These are phyloP conservation scores for Pygoscelis antarcticus DNA, from an alignment of 2,113 vertebrate genomes.

Conservation along the genomic window DNA sequence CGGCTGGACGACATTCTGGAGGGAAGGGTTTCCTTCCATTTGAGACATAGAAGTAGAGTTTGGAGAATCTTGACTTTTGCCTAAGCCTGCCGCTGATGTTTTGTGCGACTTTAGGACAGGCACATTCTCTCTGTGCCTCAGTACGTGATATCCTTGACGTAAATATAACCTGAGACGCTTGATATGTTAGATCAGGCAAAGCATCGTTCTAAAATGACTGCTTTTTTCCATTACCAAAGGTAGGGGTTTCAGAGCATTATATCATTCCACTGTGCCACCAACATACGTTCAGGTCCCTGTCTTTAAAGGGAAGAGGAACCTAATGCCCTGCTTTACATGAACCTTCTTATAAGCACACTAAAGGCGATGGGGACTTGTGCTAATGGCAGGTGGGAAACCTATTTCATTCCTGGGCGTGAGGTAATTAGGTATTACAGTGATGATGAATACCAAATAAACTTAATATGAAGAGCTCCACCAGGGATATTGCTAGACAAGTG, in stretches of 20 bases:
- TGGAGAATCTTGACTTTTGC: background rate
- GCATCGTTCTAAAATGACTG: background rate
- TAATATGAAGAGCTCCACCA: background rate
- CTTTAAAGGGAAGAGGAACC: background rate
- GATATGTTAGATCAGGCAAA: background rate
- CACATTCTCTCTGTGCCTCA: background rate
- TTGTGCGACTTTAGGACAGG: background rate
- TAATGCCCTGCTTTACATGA: background rate
- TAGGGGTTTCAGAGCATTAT: background rate
- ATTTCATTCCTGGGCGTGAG: background rate
- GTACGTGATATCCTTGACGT: background rate
- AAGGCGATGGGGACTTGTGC: background rate
- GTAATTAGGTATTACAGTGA: background rate
- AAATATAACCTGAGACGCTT: background rate
- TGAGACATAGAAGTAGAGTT: background rate
- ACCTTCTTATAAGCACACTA: background rate
- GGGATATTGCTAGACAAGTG: background rate
- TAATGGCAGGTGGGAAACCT: background rate
- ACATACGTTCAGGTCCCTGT: background rate
- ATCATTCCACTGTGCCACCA: background rate
- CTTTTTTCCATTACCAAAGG: background rate
- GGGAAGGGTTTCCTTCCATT: background rate
- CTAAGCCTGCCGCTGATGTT: background rate
- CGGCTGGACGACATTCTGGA: background rate
- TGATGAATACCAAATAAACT: background rate